Evolutionary conservation across 2,113 vertebrate genomes (phyloP).

Genomic region (Microcebus ravelobensis): DNA sequence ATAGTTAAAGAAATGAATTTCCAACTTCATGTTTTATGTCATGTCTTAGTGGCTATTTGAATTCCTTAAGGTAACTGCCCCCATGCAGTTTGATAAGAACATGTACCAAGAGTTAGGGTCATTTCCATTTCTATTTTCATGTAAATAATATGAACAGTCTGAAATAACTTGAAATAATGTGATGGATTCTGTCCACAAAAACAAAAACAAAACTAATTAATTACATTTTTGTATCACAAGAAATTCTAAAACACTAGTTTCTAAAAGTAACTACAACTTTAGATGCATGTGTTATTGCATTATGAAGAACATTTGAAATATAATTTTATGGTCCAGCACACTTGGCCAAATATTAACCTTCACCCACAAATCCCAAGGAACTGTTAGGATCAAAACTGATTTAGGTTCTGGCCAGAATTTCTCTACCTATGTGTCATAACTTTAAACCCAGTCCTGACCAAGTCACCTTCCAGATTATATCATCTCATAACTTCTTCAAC

Average conservation of each 20-base stretch:
- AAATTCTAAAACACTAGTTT: neutral
- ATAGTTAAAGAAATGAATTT: neutral
- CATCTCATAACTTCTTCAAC: neutral
- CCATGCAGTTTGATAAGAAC: neutral
- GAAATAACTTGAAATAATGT: neutral
- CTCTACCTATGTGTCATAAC: neutral
- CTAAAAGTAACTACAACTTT: neutral
- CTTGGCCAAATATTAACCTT: neutral
- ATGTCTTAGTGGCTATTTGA: neutral
- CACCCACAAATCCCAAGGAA: neutral
- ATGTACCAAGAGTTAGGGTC: neutral
- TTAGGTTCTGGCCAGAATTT: neutral
- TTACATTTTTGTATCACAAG: neutral
- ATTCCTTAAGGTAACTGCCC: neutral
- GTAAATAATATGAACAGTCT: slow-evolving; percentile 6
- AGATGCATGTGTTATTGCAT: neutral
- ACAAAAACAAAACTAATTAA: neutral
- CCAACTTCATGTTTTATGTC: neutral
- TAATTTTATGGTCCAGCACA: neutral
- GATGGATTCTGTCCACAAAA: neutral
- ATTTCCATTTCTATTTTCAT: slow-evolving; percentile 25
- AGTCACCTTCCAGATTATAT: neutral
- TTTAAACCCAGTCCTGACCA: neutral
- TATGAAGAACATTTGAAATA: neutral
- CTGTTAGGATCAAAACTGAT: neutral